Percentiles rank a stretch among this genome's conserved stretches.
These are phyloP conservation scores for Apolygus lucorum DNA, from an alignment of 1,140 invertebrate species.

Conservation along the genomic window DNA sequence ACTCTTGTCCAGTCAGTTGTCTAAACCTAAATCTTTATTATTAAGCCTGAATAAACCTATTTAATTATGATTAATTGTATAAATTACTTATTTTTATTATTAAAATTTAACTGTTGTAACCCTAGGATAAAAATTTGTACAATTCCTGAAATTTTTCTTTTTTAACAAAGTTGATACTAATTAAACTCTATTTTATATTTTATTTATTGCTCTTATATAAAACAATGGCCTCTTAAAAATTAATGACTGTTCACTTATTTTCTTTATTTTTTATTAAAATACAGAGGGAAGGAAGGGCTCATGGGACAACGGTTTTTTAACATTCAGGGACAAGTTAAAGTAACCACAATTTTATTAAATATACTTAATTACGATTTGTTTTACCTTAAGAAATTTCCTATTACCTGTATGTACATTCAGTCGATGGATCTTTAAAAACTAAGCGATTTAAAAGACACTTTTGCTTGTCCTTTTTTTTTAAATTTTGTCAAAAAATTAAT, in stretches of 20 bases:
- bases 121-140: slow-evolving; percentile 34
- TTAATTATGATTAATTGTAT: slow-evolving; percentile 31
- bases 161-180: slow-evolving; percentile 32
- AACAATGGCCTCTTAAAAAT: slow-evolving; percentile 34
- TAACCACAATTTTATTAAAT: slow-evolving; percentile 33
- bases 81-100: slow-evolving; percentile 31
- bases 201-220: slow-evolving; percentile 34
- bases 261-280: slow-evolving; percentile 29
- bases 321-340: slow-evolving; percentile 35
- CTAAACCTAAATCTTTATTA: slow-evolving; percentile 34
- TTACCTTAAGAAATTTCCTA: slow-evolving; percentile 36
- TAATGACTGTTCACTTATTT: slow-evolving; percentile 33
- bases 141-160: slow-evolving; percentile 31
- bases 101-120: slow-evolving; percentile 32
- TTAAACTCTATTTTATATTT: slow-evolving; percentile 30
- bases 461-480: slow-evolving; percentile 31
- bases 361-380: slow-evolving; percentile 32
- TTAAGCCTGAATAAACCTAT: slow-evolving; percentile 35
- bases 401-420: slow-evolving; percentile 37
- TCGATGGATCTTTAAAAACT: slow-evolving; percentile 34
- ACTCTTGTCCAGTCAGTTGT: slow-evolving; percentile 33
- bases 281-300: slow-evolving; percentile 29
- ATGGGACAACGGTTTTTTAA: slow-evolving; percentile 29
- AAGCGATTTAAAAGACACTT: slow-evolving; percentile 34
- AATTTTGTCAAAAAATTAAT: slow-evolving; percentile 14